These are phyloP conservation scores for Zaprionus capensis DNA, from an alignment of 1,140 invertebrate genomes.

Conservation along the genomic window DNA sequence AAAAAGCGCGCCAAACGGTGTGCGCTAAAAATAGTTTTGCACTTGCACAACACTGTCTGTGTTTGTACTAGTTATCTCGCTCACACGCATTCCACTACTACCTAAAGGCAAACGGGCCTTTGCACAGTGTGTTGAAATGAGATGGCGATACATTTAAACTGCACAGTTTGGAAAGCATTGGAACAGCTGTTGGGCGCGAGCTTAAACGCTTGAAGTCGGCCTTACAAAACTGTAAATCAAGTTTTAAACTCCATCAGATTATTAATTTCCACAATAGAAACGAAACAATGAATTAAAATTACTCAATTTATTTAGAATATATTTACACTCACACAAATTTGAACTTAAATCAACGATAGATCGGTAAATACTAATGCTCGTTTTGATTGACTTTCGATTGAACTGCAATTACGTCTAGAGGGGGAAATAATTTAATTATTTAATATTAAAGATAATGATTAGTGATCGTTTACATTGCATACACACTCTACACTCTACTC, in stretches of 20 bases:
- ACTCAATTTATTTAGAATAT: conserved; percentile 42
- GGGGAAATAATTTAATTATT: conserved; percentile 63
- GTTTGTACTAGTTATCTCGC: not conserved
- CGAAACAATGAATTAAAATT: not conserved
- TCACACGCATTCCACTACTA: not conserved
- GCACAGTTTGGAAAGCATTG: conserved; percentile 43
- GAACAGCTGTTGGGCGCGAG: not conserved
- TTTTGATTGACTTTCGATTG: conserved; percentile 44
- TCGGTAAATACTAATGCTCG: conserved; percentile 42
- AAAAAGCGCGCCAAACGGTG: conserved; percentile 8
- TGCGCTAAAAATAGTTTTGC: not conserved
- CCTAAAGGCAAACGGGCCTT: no score
- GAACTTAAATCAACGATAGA: conserved; percentile 36
- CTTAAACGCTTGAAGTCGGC: not conserved
- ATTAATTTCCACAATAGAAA: not conserved
- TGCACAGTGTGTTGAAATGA: not conserved
- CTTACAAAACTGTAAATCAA: no score
- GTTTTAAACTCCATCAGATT: not conserved
- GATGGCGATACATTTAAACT: not conserved
- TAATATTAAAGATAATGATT: conserved; percentile 72
- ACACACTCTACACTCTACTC: conserved; percentile 30
- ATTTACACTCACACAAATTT: conserved; percentile 61
- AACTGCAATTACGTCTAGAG: conserved; percentile 39
- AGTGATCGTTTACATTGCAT: conserved; percentile 64
- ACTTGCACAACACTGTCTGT: conserved; percentile 23